phyloP scores from a whole-genome alignment of 2,797 vertebrate genomes.

The Sandelia bainsii region DNA sequence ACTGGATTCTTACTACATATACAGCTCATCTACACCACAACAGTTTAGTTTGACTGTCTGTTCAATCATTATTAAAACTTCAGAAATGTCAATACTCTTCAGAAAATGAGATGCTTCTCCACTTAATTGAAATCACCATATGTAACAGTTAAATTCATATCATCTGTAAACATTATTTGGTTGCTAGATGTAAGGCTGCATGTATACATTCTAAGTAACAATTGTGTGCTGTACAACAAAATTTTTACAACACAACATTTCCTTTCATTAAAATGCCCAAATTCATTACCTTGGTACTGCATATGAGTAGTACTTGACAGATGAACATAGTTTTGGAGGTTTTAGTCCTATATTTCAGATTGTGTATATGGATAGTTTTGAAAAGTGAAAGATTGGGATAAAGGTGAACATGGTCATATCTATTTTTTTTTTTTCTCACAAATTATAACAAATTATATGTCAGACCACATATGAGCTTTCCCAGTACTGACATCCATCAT shows the following conservation, averaged over 20 bases:
- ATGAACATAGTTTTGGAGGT: conserved; percentile 8
- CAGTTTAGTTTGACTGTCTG: conserved; percentile 28
- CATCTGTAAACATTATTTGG: background rate
- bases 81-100: conserved; percentile 3
- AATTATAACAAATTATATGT: conserved; percentile 87
- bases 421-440: conserved; percentile 52
- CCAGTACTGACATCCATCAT: conserved; percentile 82
- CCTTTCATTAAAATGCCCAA: background rate
- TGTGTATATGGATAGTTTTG: conserved; percentile 33
- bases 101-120: background rate
- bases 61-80: conserved; percentile 12
- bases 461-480: conserved; percentile 82
- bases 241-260: background rate
- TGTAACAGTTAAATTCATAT: background rate
- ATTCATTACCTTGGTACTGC: background rate
- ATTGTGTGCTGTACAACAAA: background rate
- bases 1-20: conserved; percentile 29
- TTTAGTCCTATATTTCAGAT: conserved; percentile 6
- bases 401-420: conserved; percentile 68
- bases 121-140: background rate
- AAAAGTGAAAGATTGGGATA: conserved; percentile 65
- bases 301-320: background rate
- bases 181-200: background rate
- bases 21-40: conserved; percentile 26
- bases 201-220: background rate